These are phyloP conservation scores for Falco biarmicus DNA, from an alignment of 2,797 vertebrate species.

Conservation along the genomic window DNA sequence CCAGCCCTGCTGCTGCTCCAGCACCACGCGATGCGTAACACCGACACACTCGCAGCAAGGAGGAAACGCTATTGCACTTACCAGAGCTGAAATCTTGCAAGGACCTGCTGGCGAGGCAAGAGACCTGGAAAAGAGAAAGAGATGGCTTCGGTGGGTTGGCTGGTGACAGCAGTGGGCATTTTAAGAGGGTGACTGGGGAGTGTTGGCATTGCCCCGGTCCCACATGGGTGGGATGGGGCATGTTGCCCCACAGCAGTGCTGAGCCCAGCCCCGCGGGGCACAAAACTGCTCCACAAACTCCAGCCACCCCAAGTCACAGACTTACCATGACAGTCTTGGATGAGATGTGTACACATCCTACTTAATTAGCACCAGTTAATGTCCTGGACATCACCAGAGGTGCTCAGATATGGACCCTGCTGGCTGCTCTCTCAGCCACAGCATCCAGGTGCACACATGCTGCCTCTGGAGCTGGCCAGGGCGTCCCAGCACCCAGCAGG, in stretches of 20 bases:
- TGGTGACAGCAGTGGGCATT: background rate
- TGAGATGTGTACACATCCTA: background rate
- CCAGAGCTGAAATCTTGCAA: conserved; percentile 39
- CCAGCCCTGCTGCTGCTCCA: background rate
- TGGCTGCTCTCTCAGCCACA: background rate
- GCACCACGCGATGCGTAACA: fast-evolving
- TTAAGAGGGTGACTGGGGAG: background rate
- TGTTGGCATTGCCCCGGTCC: background rate
- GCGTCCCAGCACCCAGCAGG: background rate
- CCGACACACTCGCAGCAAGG: fast-evolving
- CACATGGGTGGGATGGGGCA: background rate
- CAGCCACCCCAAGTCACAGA: background rate
- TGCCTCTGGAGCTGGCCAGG: background rate
- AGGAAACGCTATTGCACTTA: conserved; percentile 27
- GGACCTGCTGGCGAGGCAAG: background rate
- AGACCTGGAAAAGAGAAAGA: conserved; percentile 32
- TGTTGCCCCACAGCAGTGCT: fast-evolving
- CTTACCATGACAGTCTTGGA: background rate
- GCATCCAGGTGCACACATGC: fast-evolving
- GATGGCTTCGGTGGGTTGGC: background rate
- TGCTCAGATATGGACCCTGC: background rate
- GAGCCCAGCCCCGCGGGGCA: background rate
- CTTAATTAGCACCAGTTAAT: background rate
- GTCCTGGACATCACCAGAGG: too few relatives aligned
- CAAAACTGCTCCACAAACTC: background rate